Evolutionary conservation across 2,888 invertebrate species (phyloP).

Genomic region (Nyleta sp.): DNA sequence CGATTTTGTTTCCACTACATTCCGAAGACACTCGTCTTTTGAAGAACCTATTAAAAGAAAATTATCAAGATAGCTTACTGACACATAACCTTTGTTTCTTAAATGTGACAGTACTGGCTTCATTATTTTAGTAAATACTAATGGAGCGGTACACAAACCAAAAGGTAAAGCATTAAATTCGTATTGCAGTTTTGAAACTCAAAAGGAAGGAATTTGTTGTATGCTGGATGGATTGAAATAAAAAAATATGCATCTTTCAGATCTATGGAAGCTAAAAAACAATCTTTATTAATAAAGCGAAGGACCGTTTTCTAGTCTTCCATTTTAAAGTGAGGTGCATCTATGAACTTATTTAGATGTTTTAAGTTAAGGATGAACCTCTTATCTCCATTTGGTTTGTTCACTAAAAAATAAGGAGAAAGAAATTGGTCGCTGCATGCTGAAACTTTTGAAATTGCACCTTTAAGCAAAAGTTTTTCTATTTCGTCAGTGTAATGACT

Average conservation of each 20-base stretch:
- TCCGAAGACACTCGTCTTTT: not conserved
- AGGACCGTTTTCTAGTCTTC: slow-evolving; percentile 1
- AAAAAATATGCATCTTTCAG: slow-evolving; percentile 4
- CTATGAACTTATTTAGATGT: not conserved
- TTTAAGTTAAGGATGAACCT: not conserved
- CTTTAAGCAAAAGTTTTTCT: not conserved
- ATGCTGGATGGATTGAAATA: not conserved
- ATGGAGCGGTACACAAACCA: not conserved
- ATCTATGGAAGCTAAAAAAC: not conserved
- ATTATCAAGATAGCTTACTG: not conserved
- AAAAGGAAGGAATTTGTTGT: slow-evolving; percentile 1
- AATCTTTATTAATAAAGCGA: not conserved
- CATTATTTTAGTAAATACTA: slow-evolving; percentile 1
- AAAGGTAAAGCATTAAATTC: slow-evolving; percentile 17
- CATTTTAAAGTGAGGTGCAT: slow-evolving; percentile 8
- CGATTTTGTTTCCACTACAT: not conserved
- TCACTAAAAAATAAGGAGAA: not conserved
- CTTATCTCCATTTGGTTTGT: not conserved
- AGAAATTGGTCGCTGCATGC: not conserved
- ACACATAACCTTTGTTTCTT: not conserved
- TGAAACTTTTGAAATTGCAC: not conserved
- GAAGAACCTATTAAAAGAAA: not conserved
- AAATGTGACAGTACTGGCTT: slow-evolving; percentile 6
- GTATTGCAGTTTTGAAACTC: not conserved
- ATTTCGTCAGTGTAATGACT: not conserved